Evolutionary conservation across 2,797 vertebrate genomes (phyloP).

Genomic region (Florisuga fusca): DNA sequence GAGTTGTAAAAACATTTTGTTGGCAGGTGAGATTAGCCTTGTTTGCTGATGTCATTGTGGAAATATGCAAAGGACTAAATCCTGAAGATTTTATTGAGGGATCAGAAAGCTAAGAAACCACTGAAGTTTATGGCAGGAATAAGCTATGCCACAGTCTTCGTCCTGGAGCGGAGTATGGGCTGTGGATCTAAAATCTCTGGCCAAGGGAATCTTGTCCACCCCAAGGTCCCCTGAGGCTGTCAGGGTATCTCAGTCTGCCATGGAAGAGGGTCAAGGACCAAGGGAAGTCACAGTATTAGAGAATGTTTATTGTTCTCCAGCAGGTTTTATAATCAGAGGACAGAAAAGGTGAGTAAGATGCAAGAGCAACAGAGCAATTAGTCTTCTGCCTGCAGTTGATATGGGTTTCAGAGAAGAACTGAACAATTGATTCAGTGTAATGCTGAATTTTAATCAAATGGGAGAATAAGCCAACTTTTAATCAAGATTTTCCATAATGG

Average conservation of each 20-base stretch:
- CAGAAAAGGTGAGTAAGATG: slow-evolving; percentile 65
- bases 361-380: slow-evolving; percentile 56
- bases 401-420: slow-evolving; percentile 57
- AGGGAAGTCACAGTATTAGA: not conserved
- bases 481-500: slow-evolving; percentile 79
- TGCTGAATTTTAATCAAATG: slow-evolving; percentile 76
- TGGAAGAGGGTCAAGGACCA: not conserved
- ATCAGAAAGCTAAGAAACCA: not conserved
- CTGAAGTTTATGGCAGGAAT: not conserved
- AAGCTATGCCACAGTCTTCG: not conserved
- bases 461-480: slow-evolving; percentile 75
- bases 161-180: not conserved
- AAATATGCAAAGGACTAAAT: slow-evolving; percentile 21
- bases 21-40: not conserved
- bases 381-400: slow-evolving; percentile 59
- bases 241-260: not conserved
- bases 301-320: not conserved
- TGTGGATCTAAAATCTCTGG: not conserved
- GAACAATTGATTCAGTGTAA: slow-evolving; percentile 75
- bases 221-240: not conserved
- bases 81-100: not conserved
- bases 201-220: not conserved
- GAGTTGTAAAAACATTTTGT: slow-evolving; percentile 31
- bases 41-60: slow-evolving; percentile 26
- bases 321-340: slow-evolving; percentile 57